Evolutionary conservation across 2,113 vertebrate genomes (phyloP), one percentile per base, ranked within the genome.

Genomic region (Gymnarchus niloticus): DNA sequence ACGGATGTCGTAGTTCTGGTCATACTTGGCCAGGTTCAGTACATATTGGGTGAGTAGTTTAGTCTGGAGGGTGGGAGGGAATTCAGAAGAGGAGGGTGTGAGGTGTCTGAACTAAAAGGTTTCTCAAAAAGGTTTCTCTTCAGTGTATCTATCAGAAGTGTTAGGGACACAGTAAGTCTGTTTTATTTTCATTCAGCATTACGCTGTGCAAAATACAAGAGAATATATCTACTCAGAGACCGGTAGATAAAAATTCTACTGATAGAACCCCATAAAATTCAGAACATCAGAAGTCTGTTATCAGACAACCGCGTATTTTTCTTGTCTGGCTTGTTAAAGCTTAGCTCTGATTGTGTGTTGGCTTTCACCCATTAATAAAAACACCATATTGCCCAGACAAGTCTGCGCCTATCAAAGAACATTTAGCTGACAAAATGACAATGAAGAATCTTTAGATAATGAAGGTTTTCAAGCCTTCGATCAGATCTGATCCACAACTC

Each of bases 1-100:
- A 0, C 98, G 96, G 90, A 99, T 99, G 89, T 99, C 98, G 0
- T 99, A 99, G 91, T 99, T 99, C 92, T 99, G 98, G 92, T 99
- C 98, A 0, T 99, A 99, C 90, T 99, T 99, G 88, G 98, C 98
- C 94, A 99, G 89, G 87, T 99, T 99, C 91, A 99, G 95, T 44
- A 99, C 97, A 0, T 99, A 99, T 92, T 99, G 98, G 1, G 98
- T 99, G 88, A 99, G 92, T 73, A 99, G 96, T 91, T 99, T 99
- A 89, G 97, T 98, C 98, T 99, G 92, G n/a, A 41, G 9, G 69
- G 7, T 6, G 21, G 0, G 5, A 73, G 21, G 54, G 56, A 8
- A 17, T 17, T 46, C 23, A 51, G 9, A 52, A 54, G 23, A 52
- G 23, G 23, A 54, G 49, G 78, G 23, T 6, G 25, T 49, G 23